Evolutionary conservation across 2,797 vertebrate genomes (phyloP).

Genomic region (Knipowitschia caucasica): DNA sequence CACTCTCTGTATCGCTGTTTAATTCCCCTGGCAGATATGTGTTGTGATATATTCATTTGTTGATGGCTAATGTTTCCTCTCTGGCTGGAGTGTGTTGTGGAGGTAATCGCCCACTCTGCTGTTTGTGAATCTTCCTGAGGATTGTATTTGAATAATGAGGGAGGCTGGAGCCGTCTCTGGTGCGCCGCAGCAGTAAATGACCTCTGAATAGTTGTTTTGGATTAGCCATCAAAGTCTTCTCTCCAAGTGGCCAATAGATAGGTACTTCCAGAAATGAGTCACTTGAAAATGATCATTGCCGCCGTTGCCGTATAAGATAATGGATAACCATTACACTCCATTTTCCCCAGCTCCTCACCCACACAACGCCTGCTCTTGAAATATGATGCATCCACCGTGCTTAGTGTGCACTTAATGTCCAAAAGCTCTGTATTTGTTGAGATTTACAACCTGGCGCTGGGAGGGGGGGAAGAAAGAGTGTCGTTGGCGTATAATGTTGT

Average conservation of each 20-base stretch:
- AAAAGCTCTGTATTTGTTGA: conserved; percentile 72
- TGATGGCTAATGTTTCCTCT: conserved; percentile 62
- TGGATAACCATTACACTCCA: conserved; percentile 77
- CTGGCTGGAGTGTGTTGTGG: conserved; percentile 45
- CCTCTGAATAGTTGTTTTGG: conserved; percentile 74
- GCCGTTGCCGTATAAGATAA: conserved; percentile 74
- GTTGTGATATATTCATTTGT: conserved; percentile 57
- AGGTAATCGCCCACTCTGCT: conserved; percentile 65
- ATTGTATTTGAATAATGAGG: conserved; percentile 74
- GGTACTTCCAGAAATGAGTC: conserved; percentile 78
- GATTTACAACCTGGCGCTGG: conserved; percentile 71
- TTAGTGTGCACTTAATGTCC: conserved; percentile 79
- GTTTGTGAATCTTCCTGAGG: conserved; percentile 61
- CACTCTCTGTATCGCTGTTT: conserved; percentile 39
- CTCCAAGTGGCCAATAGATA: conserved; percentile 69
- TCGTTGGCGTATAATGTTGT: conserved; percentile 65
- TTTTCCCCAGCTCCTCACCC: conserved; percentile 69
- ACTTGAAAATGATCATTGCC: conserved; percentile 78
- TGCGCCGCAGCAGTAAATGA: conserved; percentile 53
- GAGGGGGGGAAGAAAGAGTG: conserved; percentile 50
- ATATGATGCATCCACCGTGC: conserved; percentile 77
- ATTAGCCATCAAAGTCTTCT: conserved; percentile 75
- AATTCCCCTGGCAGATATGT: conserved; percentile 53
- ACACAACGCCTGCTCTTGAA: conserved; percentile 78
- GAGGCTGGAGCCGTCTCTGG: conserved; percentile 64